Conservation (phyloP, 2,888 invertebrate species). For the Heliconius charithonia region DNA sequence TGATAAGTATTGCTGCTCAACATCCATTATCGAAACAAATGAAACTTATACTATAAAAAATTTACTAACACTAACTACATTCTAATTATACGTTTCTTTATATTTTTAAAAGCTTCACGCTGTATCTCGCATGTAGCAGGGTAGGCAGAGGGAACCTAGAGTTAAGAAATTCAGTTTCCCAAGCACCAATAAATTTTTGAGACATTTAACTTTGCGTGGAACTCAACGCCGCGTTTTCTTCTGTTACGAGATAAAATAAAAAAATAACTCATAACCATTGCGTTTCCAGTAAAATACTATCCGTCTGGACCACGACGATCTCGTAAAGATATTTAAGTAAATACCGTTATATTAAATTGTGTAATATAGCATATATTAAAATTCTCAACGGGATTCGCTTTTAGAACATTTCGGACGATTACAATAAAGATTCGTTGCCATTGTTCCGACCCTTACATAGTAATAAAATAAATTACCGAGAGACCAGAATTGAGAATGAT, state of each 20-base stretch:
- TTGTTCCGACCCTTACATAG: conserved; percentile 41
- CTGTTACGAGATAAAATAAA: too few relatives aligned
- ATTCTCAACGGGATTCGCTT: conserved; percentile 23
- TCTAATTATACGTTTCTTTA: too few relatives aligned
- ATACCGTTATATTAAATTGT: background rate
- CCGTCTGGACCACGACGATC: background rate
- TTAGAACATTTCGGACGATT: conserved; percentile 35
- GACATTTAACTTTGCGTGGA: too few relatives aligned
- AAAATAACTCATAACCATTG: background rate
- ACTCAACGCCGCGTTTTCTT: too few relatives aligned
- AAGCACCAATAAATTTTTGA: too few relatives aligned
- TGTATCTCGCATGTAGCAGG: background rate
- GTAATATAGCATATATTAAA: conserved; percentile 25
- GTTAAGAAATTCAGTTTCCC: too few relatives aligned
- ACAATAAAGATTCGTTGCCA: conserved; percentile 39
- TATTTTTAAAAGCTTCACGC: too few relatives aligned
- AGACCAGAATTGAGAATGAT: conserved; percentile 42
- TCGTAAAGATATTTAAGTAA: background rate
- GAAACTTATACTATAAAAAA: too few relatives aligned
- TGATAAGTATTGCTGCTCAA: too few relatives aligned
- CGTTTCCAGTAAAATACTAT: background rate
- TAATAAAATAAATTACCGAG: conserved; percentile 43
- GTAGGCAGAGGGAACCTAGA: background rate
- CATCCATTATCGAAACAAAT: too few relatives aligned
- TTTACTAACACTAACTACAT: too few relatives aligned